Conservation (phyloP, 2,888 invertebrate species). For the Chrysolina oricalcia region DNA sequence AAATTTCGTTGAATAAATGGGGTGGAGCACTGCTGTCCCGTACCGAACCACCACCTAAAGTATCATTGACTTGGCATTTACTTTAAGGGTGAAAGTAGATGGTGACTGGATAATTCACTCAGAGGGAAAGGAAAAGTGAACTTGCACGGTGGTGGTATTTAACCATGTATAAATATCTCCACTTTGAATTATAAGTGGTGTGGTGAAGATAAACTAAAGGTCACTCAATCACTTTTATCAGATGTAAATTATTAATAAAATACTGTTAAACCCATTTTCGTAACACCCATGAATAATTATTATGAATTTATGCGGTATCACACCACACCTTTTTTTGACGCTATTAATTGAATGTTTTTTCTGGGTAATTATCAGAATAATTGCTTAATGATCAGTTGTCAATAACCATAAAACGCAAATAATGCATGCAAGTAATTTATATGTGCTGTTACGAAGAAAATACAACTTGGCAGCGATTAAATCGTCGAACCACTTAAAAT, state of each 20-base stretch:
- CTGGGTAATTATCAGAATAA: slow-evolving; percentile 10
- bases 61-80: too few species aligned
- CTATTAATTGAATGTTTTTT: slow-evolving; percentile 20
- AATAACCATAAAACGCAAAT: slow-evolving; percentile 23
- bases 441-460: slow-evolving; percentile 6
- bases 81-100: too few species aligned
- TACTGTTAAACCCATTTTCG: slow-evolving; percentile 10
- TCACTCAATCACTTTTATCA: too few species aligned
- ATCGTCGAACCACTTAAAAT: slow-evolving; percentile 14
- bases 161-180: too few species aligned
- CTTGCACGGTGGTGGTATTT: too few species aligned
- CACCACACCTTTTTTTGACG: slow-evolving; percentile 25
- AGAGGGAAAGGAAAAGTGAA: too few species aligned
- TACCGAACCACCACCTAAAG: too few species aligned
- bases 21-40: too few species aligned
- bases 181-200: too few species aligned
- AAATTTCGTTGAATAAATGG: too few species aligned
- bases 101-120: too few species aligned
- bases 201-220: too few species aligned
- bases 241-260: background rate
- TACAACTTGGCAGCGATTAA: background rate
- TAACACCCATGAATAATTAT: slow-evolving; percentile 16
- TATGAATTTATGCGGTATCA: background rate
- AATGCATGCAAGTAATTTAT: slow-evolving; percentile 21
- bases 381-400: slow-evolving; percentile 21